A percentile compares a stretch with the other conserved stretches of the same genome.
Evolutionary conservation across 2,888 invertebrate genomes (phyloP).

Genomic region (Drosophila meridiana): DNA sequence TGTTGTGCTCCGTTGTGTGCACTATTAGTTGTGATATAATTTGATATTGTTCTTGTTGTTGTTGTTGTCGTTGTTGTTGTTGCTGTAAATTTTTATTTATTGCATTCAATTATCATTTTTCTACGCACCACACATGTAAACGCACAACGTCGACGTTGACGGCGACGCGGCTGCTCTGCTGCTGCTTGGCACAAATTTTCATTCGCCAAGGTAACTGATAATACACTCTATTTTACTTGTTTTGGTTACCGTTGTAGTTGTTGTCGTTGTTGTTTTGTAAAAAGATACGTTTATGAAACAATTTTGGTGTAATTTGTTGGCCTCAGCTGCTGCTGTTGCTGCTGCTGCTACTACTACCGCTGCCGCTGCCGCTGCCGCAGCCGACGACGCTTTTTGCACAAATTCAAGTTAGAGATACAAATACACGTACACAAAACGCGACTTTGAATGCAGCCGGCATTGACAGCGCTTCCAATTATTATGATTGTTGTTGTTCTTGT

Average conservation of each 20-base stretch:
- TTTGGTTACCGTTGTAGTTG: constrained; percentile 12
- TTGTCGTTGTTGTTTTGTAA: constrained; percentile 34
- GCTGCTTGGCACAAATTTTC: constrained; percentile 52
- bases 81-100: constrained; percentile 47
- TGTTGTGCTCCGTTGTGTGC: constrained; percentile 51
- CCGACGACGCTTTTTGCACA: constrained; percentile 29
- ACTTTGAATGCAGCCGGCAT: constrained; percentile 65
- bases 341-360: background rate
- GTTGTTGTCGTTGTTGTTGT: constrained; percentile 25
- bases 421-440: constrained; percentile 44
- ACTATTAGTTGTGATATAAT: constrained; percentile 60
- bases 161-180: constrained; percentile 20
- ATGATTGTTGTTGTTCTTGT: constrained; percentile 27
- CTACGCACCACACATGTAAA: constrained; percentile 50
- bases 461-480: constrained; percentile 56
- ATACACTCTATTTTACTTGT: constrained; percentile 46
- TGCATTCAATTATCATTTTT: constrained; percentile 66
- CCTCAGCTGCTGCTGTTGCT: background rate
- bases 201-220: constrained; percentile 73
- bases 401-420: constrained; percentile 45
- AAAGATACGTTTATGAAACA: constrained; percentile 46
- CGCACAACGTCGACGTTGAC: constrained; percentile 11
- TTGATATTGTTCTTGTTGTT: constrained; percentile 51
- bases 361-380: background rate
- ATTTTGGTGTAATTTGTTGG: constrained; percentile 36